Conservation (phyloP, 2,113 vertebrate genomes). For the Todiramphus chloris region DNA sequence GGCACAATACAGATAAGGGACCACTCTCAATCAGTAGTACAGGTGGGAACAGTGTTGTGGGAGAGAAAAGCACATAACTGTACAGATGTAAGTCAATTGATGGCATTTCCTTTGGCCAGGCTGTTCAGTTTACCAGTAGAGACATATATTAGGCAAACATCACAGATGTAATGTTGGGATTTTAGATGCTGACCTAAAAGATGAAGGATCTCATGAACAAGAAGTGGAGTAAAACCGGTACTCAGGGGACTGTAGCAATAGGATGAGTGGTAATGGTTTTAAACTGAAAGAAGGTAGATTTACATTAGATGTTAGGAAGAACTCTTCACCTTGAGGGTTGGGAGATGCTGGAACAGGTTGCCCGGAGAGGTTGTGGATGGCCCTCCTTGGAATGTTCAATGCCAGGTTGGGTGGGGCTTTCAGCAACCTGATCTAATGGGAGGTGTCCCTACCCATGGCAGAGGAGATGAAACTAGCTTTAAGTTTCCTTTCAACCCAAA, state of each 20-base stretch:
- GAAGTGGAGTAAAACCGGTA: neutral
- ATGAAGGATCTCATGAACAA: neutral
- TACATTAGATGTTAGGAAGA: no score
- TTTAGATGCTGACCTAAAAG: neutral
- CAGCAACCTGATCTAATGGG: neutral
- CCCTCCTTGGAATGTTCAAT: neutral
- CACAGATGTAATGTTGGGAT: rapidly evolving
- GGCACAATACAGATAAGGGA: neutral
- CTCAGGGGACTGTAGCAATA: neutral
- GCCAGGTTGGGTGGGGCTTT: neutral
- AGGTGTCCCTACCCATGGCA: neutral
- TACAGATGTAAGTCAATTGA: neutral
- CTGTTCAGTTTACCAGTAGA: neutral
- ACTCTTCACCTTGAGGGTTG: no score
- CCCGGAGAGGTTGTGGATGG: neutral
- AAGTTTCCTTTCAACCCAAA: neutral
- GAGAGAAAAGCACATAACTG: neutral
- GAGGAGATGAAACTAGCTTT: neutral
- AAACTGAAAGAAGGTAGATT: neutral
- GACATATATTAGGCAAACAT: neutral
- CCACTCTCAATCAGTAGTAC: neutral
- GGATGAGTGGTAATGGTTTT: neutral
- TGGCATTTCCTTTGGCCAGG: neutral
- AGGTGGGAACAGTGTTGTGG: neutral
- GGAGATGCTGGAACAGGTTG: neutral